phyloP scores from a whole-genome alignment of 2,888 invertebrate genomes.

The Coenonympha arcania region DNA sequence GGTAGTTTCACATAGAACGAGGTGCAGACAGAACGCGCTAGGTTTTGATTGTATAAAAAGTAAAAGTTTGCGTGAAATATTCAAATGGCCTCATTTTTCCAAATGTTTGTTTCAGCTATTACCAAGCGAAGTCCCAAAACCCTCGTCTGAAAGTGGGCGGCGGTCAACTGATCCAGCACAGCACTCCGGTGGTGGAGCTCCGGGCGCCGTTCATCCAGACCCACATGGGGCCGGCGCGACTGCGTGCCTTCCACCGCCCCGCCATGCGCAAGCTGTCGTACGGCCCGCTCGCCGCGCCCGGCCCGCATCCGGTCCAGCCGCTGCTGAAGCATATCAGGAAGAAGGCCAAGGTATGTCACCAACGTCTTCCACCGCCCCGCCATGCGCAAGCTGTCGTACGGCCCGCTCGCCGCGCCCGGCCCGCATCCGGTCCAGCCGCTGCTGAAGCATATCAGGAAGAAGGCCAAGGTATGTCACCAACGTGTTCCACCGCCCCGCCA shows the following conservation, averaged over 20 bases:
- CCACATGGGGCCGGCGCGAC: slow-evolving; percentile 81
- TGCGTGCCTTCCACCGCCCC: slow-evolving; percentile 95
- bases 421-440: slow-evolving; percentile 89
- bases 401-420: slow-evolving; percentile 80
- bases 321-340: slow-evolving; percentile 92
- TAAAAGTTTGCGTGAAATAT: no score
- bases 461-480: slow-evolving; percentile 83
- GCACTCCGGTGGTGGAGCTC: slow-evolving; percentile 96
- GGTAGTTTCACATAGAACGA: no score
- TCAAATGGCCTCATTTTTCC: no score
- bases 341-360: slow-evolving; percentile 85
- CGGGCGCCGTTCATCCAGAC: slow-evolving; percentile 96
- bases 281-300: slow-evolving; percentile 81
- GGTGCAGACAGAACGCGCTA: not conserved
- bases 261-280: slow-evolving; percentile 90
- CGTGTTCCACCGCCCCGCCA: slow-evolving; percentile 94
- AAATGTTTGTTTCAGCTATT: slow-evolving; percentile 77
- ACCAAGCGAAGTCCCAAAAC: slow-evolving; percentile 90
- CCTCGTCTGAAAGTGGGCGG: slow-evolving; percentile 89
- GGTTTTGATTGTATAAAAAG: no score
- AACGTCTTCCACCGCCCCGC: slow-evolving; percentile 96
- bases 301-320: slow-evolving; percentile 87
- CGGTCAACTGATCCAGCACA: slow-evolving; percentile 95
- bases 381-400: slow-evolving; percentile 89
- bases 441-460: slow-evolving; percentile 91